These are phyloP conservation scores for Latrodectus geometricus DNA, from an alignment of 1,140 invertebrate genomes.

Conservation along the genomic window DNA sequence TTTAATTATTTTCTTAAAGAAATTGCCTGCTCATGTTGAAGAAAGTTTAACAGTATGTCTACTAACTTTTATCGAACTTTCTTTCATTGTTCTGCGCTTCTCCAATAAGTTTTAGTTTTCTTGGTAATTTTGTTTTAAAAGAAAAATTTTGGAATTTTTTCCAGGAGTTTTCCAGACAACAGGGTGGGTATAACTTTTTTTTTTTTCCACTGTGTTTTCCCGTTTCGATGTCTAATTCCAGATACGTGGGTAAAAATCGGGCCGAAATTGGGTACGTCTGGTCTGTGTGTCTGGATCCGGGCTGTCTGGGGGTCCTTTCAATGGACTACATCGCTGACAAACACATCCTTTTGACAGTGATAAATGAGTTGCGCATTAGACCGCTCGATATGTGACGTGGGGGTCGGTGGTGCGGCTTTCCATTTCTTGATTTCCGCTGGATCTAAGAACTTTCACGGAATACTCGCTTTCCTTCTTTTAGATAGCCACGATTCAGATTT, in stretches of 20 bases:
- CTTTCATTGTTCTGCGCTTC: background rate
- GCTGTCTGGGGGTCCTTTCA: constrained; percentile 14
- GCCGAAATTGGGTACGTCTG: constrained; percentile 33
- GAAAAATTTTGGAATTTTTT: constrained; percentile 6
- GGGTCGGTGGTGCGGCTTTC: background rate
- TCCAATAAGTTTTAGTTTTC: constrained; percentile 12
- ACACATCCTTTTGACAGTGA: constrained; percentile 54
- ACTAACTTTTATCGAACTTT: background rate
- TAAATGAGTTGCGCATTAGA: constrained; percentile 42
- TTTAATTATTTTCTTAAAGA: constrained; percentile 32
- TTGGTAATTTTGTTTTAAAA: constrained; percentile 41
- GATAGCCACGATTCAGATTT: no score
- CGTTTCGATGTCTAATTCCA: background rate
- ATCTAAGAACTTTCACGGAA: no score
- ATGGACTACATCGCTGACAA: constrained; percentile 11
- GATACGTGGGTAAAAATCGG: constrained; percentile 7
- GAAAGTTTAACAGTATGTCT: background rate
- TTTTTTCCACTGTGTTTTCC: constrained; percentile 9
- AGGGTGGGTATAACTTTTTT: background rate
- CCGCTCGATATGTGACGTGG: constrained; percentile 26
- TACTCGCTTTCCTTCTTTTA: no score
- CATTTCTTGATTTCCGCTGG: no score
- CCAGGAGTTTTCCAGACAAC: constrained; percentile 37
- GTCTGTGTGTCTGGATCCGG: constrained; percentile 27
- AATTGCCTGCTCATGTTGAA: background rate